Evolutionary conservation across 1,140 invertebrate genomes (phyloP), one percentile per base, ranked within the genome.

Genomic region (Zaprionus inermis): DNA sequence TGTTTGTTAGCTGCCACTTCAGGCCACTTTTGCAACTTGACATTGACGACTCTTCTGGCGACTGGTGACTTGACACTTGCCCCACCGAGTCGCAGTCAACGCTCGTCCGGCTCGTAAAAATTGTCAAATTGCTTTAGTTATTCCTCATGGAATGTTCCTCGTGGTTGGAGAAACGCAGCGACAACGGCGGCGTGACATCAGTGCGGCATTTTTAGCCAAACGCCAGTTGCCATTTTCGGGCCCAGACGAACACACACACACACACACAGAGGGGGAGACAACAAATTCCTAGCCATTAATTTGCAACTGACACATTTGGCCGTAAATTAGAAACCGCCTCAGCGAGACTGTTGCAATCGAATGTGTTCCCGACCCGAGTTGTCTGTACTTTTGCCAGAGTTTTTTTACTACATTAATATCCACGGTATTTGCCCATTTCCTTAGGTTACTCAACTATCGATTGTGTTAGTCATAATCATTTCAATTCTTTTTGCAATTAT

Each of bases 291-390:
- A 75, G 64, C 61, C 69, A 81, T 86, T 86, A 70, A 85, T 85
- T 86, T 81, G 76, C 82, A 85, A 79, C 74, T 85, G 82, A 67
- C 82, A 81, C 82, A 85, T 67, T 72, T 64, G 51, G 24, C 60
- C 55, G 58, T 59, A 65, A 65, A 38, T 44, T 44, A 66, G 28
- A 68, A 68, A 55, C 11, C 56, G 52, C 64, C 66, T 3, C 38
- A 16, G 32, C 20, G 20, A 61, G 34, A 44, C 7, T 44, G 69
- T 30, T 56, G 55, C 78, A 80, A 44, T 44, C 1, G 4, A 4
- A 2, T n/a, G n/a, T 41, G n/a, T 2, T 7, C 2, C n/a, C 14
- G 7, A 0, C n/a, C 2, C 6, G 6, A 16, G 38, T 44, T 44
- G n/a, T 16, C 38, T 44, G 38, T 44, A 44, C 30, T 32, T 32